Base-by-base conservation (phyloP, 2,113 vertebrate species). In the Oreochromis spilurus region DNA sequence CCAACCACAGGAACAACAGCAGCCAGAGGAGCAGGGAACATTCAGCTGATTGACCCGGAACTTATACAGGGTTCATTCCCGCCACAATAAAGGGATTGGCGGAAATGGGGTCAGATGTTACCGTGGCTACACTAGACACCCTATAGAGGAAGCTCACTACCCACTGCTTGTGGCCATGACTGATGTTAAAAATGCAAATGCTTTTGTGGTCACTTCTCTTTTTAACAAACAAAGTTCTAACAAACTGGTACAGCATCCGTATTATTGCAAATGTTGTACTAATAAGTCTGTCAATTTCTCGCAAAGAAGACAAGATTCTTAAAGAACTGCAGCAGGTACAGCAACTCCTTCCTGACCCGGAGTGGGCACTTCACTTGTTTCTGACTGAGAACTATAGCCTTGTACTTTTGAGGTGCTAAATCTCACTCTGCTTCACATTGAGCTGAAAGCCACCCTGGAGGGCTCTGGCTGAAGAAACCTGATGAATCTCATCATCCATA, bases 341-440 rank as follows among this genome's bases (percentile, higher is more conserved):
- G 54, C 54, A 57, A 57, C 0, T 57, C 54, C 24, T 29, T 57
- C 54, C 54, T 57, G 54, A 57, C 54, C 26, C 0, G 2, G 13
- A 57, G 2, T 29, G 54, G 54, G 54, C 54, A 16, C 54, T 57
- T 0, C 54, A 57, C 54, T 57, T 57, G 21, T 57, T 57, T 57
- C 54, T 57, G 54, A 3, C 54, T 57, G 24, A 57, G 55, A 58
- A 58, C 55, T 31, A 58, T 1, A 58, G 14, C 55, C 55, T 58
- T 1, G 7, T 0, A 31, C 7, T 58, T 58, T 58, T 14, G 26
- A 31, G 26, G 0, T 58, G 26, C 0, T 58, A 58, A 31, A 58
- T 0, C 14, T 58, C 55, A 58, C 55, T 0, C 0, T 58, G 7
- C 0, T 58, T 31, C 7, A 17, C 26, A 58, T 0, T 58, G 0